Percentiles rank a stretch among this genome's conserved stretches.
Evolutionary conservation across 2,797 vertebrate species (phyloP).

Genomic region (Sebastiscus albofasciatus): DNA sequence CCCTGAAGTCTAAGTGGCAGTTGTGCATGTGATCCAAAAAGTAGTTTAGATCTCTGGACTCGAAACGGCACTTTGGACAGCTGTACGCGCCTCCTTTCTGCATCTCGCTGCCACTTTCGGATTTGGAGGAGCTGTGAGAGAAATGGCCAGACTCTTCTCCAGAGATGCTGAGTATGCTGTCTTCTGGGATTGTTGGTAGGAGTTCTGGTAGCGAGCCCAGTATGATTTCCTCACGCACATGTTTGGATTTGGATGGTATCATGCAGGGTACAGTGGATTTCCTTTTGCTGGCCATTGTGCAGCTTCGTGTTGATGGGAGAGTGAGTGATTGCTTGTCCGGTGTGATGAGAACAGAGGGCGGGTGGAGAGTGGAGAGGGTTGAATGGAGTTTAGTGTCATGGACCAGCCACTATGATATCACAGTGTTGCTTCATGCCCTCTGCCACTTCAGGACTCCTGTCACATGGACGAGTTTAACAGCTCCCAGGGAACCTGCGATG

Average conservation of each 20-base stretch:
- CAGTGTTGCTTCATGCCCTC: conserved; percentile 90
- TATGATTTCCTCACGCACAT: conserved; percentile 88
- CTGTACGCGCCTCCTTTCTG: conserved; percentile 84
- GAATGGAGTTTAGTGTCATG: conserved; percentile 85
- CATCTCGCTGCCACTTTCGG: conserved; percentile 69
- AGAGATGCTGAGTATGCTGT: conserved; percentile 84
- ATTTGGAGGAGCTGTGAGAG: conserved; percentile 75
- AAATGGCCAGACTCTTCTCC: conserved; percentile 76
- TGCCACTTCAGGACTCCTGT: conserved; percentile 70
- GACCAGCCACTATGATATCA: conserved; percentile 86
- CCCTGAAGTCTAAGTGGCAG: conserved; percentile 91
- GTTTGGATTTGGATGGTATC: conserved; percentile 94
- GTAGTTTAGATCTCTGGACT: conserved; percentile 89
- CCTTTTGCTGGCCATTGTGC: conserved; percentile 96
- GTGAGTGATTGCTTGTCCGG: conserved; percentile 68
- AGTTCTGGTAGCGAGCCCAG: conserved; percentile 80
- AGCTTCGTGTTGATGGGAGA: conserved; percentile 66
- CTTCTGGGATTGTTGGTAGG: conserved; percentile 85
- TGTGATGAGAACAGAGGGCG: conserved; percentile 77
- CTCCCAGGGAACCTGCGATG: conserved; percentile 71
- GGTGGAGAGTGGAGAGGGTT: conserved; percentile 84
- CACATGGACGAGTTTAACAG: conserved; percentile 72
- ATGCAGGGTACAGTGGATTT: conserved; percentile 98
- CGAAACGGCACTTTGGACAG: conserved; percentile 91
- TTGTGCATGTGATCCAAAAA: conserved; percentile 95